These are phyloP conservation scores for Apotomis capreana DNA, from an alignment of 2,888 invertebrate species.

Conservation along the genomic window DNA sequence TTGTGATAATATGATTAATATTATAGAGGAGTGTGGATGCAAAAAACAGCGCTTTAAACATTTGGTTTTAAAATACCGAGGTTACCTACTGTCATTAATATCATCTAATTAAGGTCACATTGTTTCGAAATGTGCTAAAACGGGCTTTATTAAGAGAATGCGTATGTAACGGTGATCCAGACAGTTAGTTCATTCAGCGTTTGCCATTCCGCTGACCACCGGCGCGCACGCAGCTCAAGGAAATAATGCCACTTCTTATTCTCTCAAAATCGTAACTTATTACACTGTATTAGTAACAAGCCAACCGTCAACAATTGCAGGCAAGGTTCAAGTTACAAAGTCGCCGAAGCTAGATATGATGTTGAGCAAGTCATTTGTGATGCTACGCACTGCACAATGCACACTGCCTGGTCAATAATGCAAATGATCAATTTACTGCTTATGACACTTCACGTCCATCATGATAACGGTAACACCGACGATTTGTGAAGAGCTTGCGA, in stretches of 20 bases:
- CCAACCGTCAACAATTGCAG: not conserved
- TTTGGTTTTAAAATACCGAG: no score
- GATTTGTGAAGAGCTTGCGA: conserved; percentile 9
- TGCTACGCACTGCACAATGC: conserved; percentile 44
- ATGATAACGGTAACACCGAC: conserved; percentile 33
- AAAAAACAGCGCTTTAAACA: no score
- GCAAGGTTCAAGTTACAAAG: not conserved
- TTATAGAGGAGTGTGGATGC: no score
- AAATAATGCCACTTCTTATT: conserved; percentile 53
- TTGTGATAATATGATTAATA: no score
- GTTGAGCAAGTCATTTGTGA: not conserved
- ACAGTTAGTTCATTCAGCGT: conserved; percentile 63
- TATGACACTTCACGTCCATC: conserved; percentile 40
- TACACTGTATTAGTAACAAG: not conserved
- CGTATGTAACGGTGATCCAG: conserved; percentile 59
- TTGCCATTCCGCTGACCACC: conserved; percentile 51
- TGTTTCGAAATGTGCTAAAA: conserved; percentile 19
- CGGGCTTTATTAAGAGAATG: conserved; percentile 39
- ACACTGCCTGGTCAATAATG: conserved; percentile 42
- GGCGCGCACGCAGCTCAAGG: conserved; percentile 59
- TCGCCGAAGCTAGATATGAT: not conserved
- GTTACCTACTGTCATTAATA: no score
- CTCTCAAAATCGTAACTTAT: conserved; percentile 7
- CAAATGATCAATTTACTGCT: conserved; percentile 48
- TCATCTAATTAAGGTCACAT: not conserved